Evolutionary conservation across 1,140 invertebrate genomes (phyloP), one percentile per base, ranked within the genome.

Genomic region (Whitmania pigra): DNA sequence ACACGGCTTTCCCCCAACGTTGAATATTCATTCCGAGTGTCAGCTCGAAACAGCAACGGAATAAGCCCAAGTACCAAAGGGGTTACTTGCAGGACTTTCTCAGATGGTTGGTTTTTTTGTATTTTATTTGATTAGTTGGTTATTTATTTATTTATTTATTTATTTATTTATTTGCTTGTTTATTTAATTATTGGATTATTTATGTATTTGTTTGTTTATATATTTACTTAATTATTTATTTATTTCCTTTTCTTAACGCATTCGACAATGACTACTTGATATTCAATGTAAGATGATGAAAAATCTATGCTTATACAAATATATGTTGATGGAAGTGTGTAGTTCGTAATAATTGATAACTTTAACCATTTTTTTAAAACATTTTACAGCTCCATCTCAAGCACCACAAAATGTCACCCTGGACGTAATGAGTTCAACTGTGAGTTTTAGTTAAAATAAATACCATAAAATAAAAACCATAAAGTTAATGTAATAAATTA

Each of bases 351-450:
- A 49, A 49, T 49, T 49, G 13, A 49, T 49, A 15, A 49, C 2
- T 15, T 11, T 49, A 49, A 49, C n/a, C 6, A 36, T 3, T 36
- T 36, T 6, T 36, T 36, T 36, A 36, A 36, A 49, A 69, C 40
- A 67, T 17, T n/a, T 57, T 57, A 25, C 63, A 78, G 85, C 85
- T 53, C 94, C 94, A 11, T 87, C 87, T n/a, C 89, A 89, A 72
- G 85, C 92, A 11, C 94, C 95, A 0, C 86, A 87, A 73, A 96
- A 97, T 84, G 88, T 97, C 53, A 90, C 89, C 0, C 81, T 91
- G 11, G 89, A 92, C 80, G 86, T 91, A 53, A 86, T 87, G 27
- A 89, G 89, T 74, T 90, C 91, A 69, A 89, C 88, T 57, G 91
- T 92, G 53, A 40, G 31, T 40, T 11, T 69, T n/a, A n/a, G n/a